Evolutionary conservation across 1,140 invertebrate genomes (phyloP).

Genomic region (Drosophila eugracilis): DNA sequence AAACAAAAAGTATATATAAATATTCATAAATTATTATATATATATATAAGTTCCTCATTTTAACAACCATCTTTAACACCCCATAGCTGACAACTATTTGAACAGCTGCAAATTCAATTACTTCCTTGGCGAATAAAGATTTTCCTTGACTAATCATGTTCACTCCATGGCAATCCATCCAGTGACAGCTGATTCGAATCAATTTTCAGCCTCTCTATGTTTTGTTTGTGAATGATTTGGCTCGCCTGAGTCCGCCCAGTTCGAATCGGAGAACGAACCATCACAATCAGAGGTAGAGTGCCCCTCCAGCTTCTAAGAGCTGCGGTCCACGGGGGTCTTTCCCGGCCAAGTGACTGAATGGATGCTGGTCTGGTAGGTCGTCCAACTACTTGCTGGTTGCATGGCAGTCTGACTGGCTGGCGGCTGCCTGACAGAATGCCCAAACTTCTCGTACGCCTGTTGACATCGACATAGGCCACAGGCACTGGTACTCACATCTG

Average conservation of each 20-base stretch:
- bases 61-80: neutral
- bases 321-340: conserved; percentile 47
- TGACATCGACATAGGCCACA: conserved; percentile 44
- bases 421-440: conserved; percentile 54
- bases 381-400: conserved; percentile 33
- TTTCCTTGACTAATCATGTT: conserved; percentile 1
- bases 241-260: conserved; percentile 14
- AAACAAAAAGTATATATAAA: too few relatives aligned
- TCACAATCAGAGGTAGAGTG: neutral
- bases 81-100: neutral
- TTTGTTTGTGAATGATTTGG: conserved; percentile 59
- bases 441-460: conserved; percentile 57
- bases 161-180: neutral
- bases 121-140: neutral
- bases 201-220: conserved; percentile 19
- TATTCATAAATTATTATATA: too few relatives aligned
- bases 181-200: conserved; percentile 32
- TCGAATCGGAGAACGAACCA: conserved; percentile 12
- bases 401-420: conserved; percentile 19
- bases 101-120: conserved; percentile 6
- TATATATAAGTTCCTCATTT: neutral
- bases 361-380: conserved; percentile 32
- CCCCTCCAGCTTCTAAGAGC: conserved; percentile 28
- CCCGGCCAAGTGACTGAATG: conserved; percentile 32
- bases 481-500: conserved; percentile 10